Conservation (phyloP, 2,888 invertebrate species). For the Myathropa florea region DNA sequence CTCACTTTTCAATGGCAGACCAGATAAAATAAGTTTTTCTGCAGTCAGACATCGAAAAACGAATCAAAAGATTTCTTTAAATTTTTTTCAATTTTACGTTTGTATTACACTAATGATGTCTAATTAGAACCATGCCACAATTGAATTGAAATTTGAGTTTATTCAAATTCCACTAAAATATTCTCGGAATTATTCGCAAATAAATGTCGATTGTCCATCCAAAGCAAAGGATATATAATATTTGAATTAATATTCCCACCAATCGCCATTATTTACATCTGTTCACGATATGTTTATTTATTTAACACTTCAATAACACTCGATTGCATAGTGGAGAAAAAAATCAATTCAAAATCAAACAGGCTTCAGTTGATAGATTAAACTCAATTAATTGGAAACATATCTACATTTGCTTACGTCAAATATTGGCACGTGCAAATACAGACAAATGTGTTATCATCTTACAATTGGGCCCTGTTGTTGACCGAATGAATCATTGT, state of each 20-base stretch:
- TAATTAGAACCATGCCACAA: neutral
- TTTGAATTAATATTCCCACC: too few relatives aligned
- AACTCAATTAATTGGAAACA: neutral
- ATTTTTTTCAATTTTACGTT: neutral
- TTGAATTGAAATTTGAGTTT: neutral
- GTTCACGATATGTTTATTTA: neutral
- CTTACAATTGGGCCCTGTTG: neutral
- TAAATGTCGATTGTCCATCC: neutral
- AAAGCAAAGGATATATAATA: too few relatives aligned
- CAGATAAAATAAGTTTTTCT: neutral
- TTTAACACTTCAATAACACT: neutral
- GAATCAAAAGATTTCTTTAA: neutral
- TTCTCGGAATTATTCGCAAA: neutral
- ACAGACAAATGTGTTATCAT: neutral
- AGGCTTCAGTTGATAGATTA: neutral
- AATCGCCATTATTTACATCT: too few relatives aligned
- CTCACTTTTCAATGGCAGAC: neutral
- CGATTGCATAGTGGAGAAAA: neutral
- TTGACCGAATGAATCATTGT: neutral
- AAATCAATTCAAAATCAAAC: neutral
- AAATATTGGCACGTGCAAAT: neutral
- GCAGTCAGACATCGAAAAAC: neutral
- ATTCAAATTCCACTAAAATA: neutral
- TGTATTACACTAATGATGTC: neutral
- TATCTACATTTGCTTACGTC: neutral